These are phyloP conservation scores for Melospiza georgiana DNA, from an alignment of 2,113 vertebrate species.

Conservation along the genomic window DNA sequence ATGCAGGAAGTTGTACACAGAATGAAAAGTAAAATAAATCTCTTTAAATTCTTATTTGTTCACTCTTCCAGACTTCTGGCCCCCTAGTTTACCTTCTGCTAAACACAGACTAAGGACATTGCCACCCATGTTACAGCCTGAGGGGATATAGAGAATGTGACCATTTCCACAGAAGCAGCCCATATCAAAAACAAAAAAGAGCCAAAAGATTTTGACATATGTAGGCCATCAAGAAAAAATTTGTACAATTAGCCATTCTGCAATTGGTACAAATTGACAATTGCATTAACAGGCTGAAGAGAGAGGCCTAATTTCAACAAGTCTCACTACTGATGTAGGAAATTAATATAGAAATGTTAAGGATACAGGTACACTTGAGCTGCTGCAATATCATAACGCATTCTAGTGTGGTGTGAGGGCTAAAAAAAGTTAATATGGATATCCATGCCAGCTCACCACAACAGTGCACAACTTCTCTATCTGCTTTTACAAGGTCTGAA, in stretches of 20 bases:
- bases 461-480: neutral
- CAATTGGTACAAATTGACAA: neutral
- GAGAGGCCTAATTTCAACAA: neutral
- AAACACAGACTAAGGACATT: neutral
- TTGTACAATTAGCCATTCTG: neutral
- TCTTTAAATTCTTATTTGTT: neutral
- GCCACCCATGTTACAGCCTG: neutral
- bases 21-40: neutral
- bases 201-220: neutral
- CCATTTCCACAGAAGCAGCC: neutral
- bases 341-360: neutral
- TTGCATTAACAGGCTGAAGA: neutral
- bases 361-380: neutral
- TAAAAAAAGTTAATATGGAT: neutral
- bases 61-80: neutral
- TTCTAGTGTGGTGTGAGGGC: neutral
- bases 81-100: neutral
- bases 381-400: neutral
- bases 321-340: neutral
- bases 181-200: neutral
- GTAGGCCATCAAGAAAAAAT: neutral
- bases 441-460: neutral
- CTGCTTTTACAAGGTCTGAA: neutral
- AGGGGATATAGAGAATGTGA: neutral
- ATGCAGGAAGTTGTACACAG: neutral